Evolutionary conservation across 2,797 vertebrate genomes (phyloP).

Genomic region (Percopsis omiscomaycus): DNA sequence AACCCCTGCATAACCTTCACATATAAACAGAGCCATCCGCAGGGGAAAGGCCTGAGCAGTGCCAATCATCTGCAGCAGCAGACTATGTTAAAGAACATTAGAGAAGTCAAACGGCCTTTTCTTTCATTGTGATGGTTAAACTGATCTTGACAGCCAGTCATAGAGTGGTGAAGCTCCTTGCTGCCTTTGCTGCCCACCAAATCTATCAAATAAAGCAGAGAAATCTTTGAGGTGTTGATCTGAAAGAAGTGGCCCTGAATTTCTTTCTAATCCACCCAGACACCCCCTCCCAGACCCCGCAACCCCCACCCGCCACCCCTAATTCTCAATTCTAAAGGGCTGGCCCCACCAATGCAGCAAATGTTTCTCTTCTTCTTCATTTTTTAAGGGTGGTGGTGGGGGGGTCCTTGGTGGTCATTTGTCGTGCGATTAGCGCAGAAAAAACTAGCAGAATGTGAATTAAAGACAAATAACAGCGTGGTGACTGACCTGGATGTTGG

Average conservation of each 20-base stretch:
- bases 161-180: conserved; percentile 47
- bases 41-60: conserved; percentile 45
- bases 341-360: conserved; percentile 61
- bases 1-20: conserved; percentile 45
- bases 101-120: conserved; percentile 76
- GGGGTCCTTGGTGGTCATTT: conserved; percentile 67
- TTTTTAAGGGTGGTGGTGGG: not conserved
- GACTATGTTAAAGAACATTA: conserved; percentile 71
- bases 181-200: conserved; percentile 59
- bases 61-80: conserved; percentile 59
- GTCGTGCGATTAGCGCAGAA: conserved; percentile 74
- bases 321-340: conserved; percentile 70
- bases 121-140: conserved; percentile 74
- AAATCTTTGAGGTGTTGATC: conserved; percentile 72
- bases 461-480: conserved; percentile 73
- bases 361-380: conserved; percentile 41
- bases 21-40: conserved; percentile 41
- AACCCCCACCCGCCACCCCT: conserved; percentile 37
- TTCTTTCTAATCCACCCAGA: conserved; percentile 56
- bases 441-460: conserved; percentile 70
- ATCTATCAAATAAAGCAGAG: conserved; percentile 67
- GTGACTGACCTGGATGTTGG: conserved; percentile 82
- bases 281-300: not conserved
- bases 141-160: conserved; percentile 73
- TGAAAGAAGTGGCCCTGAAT: conserved; percentile 61